Percentiles rank a stretch among this genome's conserved stretches.
Conservation (phyloP, 2,113 vertebrate species). For the Pholis gunnellus region DNA sequence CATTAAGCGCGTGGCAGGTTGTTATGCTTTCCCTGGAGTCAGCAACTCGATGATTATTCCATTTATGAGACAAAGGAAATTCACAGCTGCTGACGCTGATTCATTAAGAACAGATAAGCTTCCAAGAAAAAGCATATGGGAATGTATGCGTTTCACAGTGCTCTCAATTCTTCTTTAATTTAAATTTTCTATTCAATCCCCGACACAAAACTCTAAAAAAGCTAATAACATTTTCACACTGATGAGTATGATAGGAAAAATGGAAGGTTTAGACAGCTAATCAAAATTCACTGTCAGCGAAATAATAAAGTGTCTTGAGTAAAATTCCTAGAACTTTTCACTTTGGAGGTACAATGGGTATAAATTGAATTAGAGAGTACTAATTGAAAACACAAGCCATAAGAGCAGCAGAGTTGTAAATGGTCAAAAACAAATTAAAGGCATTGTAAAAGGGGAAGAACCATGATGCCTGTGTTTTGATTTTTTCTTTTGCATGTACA, state of each 20-base stretch:
- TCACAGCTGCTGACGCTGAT: constrained; percentile 14
- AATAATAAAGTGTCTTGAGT: constrained; percentile 38
- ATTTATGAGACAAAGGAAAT: constrained; percentile 11
- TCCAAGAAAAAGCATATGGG: not conserved
- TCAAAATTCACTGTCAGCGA: constrained; percentile 37
- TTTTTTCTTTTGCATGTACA: constrained; percentile 45
- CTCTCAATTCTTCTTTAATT: constrained; percentile 6
- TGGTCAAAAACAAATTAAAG: constrained; percentile 57
- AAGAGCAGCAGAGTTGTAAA: constrained; percentile 49
- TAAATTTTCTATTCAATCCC: constrained; percentile 3
- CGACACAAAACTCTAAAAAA: constrained; percentile 16
- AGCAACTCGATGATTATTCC: not conserved
- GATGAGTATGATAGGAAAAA: constrained; percentile 32
- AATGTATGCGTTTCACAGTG: not conserved
- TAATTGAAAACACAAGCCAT: constrained; percentile 70
- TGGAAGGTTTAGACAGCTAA: constrained; percentile 39
- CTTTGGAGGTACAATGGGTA: constrained; percentile 30
- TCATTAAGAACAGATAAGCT: not conserved
- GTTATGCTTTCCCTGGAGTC: not conserved
- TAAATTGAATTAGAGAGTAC: constrained; percentile 61
- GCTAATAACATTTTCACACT: constrained; percentile 26
- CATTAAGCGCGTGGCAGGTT: constrained; percentile 3
- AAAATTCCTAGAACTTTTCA: constrained; percentile 28
- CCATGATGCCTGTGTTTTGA: constrained; percentile 39
- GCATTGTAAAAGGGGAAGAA: constrained; percentile 46